Percentiles rank a stretch among this genome's conserved stretches.
phyloP scores from a whole-genome alignment of 2,797 vertebrate genomes.

The Loriculus beryllinus region DNA sequence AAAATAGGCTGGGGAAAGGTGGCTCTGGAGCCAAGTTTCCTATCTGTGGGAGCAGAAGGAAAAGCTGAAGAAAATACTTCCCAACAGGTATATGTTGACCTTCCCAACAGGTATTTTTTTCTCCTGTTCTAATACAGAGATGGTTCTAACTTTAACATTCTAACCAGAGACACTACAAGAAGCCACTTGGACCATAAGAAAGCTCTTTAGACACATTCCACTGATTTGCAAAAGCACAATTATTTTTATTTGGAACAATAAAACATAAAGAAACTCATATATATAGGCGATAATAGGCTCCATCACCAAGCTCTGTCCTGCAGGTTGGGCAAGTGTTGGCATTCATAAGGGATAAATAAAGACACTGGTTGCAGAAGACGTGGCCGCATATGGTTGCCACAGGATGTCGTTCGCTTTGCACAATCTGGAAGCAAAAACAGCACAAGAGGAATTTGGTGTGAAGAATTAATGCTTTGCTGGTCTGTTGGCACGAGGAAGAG shows the following conservation, averaged over 20 bases:
- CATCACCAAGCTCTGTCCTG: too few species aligned
- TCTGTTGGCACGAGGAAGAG: neutral
- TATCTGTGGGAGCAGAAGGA: neutral
- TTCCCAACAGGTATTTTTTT: neutral
- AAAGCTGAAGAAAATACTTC: constrained; percentile 15
- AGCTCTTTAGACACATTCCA: neutral
- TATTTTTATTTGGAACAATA: neutral
- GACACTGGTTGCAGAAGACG: neutral
- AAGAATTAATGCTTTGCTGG: neutral
- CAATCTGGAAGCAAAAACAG: neutral
- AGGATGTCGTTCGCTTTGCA: neutral
- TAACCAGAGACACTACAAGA: neutral
- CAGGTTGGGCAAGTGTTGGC: neutral
- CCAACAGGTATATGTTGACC: neutral
- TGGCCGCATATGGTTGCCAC: neutral
- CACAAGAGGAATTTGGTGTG: neutral
- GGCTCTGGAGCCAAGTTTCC: neutral
- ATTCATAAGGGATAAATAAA: neutral
- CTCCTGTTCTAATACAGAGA: neutral
- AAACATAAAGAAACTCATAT: neutral
- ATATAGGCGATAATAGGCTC: neutral
- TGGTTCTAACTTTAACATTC: neutral
- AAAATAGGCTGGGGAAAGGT: neutral
- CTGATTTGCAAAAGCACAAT: neutral
- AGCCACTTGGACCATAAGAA: neutral